Base-by-base conservation (phyloP, 2,113 vertebrate genomes). In the Neolamprologus modestus region DNA sequence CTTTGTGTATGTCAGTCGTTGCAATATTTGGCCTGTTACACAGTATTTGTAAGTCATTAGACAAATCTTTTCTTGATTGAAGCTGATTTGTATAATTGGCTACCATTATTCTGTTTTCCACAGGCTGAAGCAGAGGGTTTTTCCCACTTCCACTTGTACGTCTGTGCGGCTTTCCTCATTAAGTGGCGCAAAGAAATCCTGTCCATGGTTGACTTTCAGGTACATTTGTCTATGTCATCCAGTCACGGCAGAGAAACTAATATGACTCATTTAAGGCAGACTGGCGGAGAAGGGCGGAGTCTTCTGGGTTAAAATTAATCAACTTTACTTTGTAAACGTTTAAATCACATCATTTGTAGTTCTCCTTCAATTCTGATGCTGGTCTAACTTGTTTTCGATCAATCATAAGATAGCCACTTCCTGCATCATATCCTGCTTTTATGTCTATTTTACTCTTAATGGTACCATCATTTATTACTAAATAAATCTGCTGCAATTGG, bases 161-260 rank as follows among this genome's bases (percentile, higher is more conserved):
- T 99, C 87, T 99, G 98, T 6, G 98, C 98, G 9, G 98, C 98
- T 81, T 99, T 99, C 95, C 95, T 99, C 95, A 97, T 98, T 76
- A 97, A 98, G 93, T 99, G 98, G 98, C 94, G 98, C 84, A 99
- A 98, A 91, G 98, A 99, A 94, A 99, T 99, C 93, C 94, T 99
- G 31, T 98, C 98, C 90, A 98, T 98, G 95, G 96, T 97, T 66
- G 98, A 99, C 88, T 99, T 99, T 88, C 98, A 99, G 96, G 98
- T 98, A 96, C 6, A 1, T 1, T 4, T 17, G 4, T 47, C 37
- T 63, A 53, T 81, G 35, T 71, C 45, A 16, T 24, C 10, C 5
- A 9, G 50, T 66, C 79, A 47, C 12, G 14, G 4, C 31, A 31
- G 16, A 57, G 66, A 37, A 35, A 33, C 24, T 55, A 24, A 37